Evolutionary conservation across 2,888 invertebrate genomes (phyloP).

Genomic region (Drosophila pseudotalamancana): DNA sequence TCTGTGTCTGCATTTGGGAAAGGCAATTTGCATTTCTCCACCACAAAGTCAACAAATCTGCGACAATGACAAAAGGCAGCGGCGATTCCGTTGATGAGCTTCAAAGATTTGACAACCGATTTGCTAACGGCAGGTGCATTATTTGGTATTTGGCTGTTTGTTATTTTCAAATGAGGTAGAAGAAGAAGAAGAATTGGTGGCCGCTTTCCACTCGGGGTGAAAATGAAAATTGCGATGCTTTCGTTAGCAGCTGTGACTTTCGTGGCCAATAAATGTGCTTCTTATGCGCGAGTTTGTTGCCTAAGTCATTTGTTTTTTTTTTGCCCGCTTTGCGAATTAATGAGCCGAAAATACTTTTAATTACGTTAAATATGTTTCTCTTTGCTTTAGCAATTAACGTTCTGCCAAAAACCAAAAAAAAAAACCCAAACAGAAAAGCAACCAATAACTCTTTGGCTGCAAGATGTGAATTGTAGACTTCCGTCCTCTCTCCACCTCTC

Average conservation of each 20-base stretch:
- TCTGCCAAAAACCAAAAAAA: conserved; percentile 20
- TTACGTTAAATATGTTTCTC: conserved; percentile 35
- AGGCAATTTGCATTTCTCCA: conserved; percentile 75
- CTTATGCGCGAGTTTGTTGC: conserved; percentile 50
- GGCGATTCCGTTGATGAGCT: conserved; percentile 63
- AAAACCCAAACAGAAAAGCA: conserved; percentile 20
- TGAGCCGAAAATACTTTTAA: conserved; percentile 60
- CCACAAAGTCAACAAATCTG: conserved; percentile 7
- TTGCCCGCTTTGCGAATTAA: conserved; percentile 28
- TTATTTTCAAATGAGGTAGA: conserved; percentile 20
- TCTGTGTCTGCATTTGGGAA: conserved; percentile 38
- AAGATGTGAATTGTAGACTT: conserved; percentile 49
- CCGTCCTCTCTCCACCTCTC: too few species aligned
- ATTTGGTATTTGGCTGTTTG: conserved; percentile 33
- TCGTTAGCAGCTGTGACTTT: conserved; percentile 64
- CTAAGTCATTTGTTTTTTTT: conserved; percentile 60
- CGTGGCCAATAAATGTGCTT: conserved; percentile 24
- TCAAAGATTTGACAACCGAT: conserved; percentile 61
- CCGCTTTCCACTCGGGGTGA: conserved; percentile 64
- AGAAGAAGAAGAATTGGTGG: conserved; percentile 54
- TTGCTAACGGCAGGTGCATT: conserved; percentile 64
- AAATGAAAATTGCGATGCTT: conserved; percentile 60
- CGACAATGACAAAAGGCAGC: conserved; percentile 61
- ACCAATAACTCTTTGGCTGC: conserved; percentile 48
- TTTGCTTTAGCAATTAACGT: conserved; percentile 27